Conservation (phyloP, 1,140 invertebrate genomes). For the Armadillidium nasatum region DNA sequence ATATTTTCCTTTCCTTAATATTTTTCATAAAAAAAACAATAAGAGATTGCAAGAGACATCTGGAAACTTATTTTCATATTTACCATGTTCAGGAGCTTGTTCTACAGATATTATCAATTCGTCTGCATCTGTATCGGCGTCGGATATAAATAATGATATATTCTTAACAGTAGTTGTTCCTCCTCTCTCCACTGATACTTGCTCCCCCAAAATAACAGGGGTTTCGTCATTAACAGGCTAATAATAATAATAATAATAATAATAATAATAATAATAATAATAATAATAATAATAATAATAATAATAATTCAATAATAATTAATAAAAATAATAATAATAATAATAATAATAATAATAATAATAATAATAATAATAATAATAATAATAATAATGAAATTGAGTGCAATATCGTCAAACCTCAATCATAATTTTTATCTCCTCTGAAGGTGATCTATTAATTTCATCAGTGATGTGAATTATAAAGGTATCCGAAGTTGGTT, state of each 20-base stretch:
- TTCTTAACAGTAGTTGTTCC: conserved; percentile 28
- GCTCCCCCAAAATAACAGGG: conserved; percentile 36
- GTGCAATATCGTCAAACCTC: conserved; percentile 9
- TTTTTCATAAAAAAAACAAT: not conserved
- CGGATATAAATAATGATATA: conserved; percentile 37
- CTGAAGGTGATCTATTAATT: conserved; percentile 24
- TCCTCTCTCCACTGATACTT: conserved; percentile 35
- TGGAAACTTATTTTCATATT: not conserved
- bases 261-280: no score
- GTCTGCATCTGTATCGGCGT: conserved; percentile 35
- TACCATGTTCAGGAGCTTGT: conserved; percentile 34
- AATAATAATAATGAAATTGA: not conserved
- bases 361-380: no score
- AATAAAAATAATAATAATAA: not conserved
- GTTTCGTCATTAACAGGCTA: conserved; percentile 32
- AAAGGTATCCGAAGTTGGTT: conserved; percentile 35
- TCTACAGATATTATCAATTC: conserved; percentile 33
- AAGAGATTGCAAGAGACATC: not conserved
- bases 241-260: not conserved
- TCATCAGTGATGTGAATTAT: conserved; percentile 34
- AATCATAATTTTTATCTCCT: conserved; percentile 36
- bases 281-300: no score
- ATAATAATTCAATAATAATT: no score
- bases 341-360: no score
- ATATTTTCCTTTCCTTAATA: no score